Base-by-base conservation (phyloP, 2,113 vertebrate genomes). In the Cacatua alba region DNA sequence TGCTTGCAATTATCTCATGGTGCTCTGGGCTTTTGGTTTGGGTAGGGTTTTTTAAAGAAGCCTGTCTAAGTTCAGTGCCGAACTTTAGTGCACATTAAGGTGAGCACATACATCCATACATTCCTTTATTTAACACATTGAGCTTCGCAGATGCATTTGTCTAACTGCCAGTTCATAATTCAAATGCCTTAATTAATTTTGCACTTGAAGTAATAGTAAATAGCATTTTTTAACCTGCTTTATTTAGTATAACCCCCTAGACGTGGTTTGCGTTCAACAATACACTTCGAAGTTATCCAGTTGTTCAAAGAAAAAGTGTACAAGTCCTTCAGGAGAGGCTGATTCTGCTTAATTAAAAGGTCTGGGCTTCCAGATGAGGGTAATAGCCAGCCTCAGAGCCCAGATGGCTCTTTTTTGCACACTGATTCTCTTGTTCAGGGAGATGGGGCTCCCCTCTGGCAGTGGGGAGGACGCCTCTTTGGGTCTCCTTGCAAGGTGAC, bases 1-100 rank as follows among this genome's bases (percentile, higher is more conserved):
- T 59, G n/a, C n/a, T 29, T 52, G 2, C 3, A 19, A 0, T 43
- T 35, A 26, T 15, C 37, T 60, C 17, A 1, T 35, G 55, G 13
- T 29, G 29, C 31, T 60, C 2, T 0, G 4, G 59, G 43, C 24
- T 86, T 69, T 52, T 25, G 23, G 3, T 69, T 55, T 63, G 37
- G 14, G 28, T 57, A 14, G 46, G 46, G 37, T 10, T 49, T 16
- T 72, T 48, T 52, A 7, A 25, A 49, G 53, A n/a, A 60, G 21
- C 28, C 39, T 64, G 10, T 35, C 3, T 33, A 46, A 84, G 26
- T 41, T 41, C 24, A 26, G 16, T 37, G 44, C 31, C 25, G 29
- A 23, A 41, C 39, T 55, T 53, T 2, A n/a, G 17, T 17, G 18
- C 13, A 35, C 31, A 17, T 63, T 49, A 41, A 64, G 39, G 24